Evolutionary conservation across 2,797 vertebrate genomes (phyloP).

Genomic region (Tauraco hartlaubi): DNA sequence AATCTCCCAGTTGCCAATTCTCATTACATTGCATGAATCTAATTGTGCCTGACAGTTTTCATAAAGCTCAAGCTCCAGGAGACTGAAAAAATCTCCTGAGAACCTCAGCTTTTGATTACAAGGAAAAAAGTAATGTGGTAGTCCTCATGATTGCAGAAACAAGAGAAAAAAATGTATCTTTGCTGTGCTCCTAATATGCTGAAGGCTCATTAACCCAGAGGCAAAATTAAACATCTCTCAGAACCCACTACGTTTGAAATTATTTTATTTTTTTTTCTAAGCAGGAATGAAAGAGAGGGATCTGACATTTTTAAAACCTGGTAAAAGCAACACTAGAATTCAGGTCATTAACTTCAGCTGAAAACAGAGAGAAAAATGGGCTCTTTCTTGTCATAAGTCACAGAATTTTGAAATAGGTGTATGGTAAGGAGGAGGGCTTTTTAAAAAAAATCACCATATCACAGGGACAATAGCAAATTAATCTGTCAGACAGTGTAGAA

Average conservation of each 20-base stretch:
- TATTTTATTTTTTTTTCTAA: neutral
- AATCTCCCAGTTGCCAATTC: neutral
- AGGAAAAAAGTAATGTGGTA: neutral
- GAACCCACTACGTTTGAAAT: neutral
- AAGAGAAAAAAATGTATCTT: neutral
- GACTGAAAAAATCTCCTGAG: conserved; percentile 7
- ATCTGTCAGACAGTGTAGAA: conserved; percentile 6
- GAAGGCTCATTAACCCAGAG: conserved; percentile 10
- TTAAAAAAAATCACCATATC: neutral
- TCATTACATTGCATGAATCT: neutral
- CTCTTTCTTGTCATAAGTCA: neutral
- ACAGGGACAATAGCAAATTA: neutral
- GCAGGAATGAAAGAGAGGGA: neutral
- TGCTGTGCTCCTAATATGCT: neutral
- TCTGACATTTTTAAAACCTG: neutral
- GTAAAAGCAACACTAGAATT: neutral
- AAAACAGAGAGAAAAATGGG: neutral
- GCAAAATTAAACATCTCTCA: conserved; percentile 27
- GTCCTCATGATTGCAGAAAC: neutral
- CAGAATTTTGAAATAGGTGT: neutral
- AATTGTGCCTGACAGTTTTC: neutral
- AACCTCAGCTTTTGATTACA: conserved; percentile 31
- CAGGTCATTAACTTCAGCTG: neutral
- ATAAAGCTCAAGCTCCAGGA: neutral
- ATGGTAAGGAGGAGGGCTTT: neutral